Evolutionary conservation across 1,140 invertebrate species (phyloP), one percentile per base, ranked within the genome.

Genomic region (Pteromalus puparum): DNA sequence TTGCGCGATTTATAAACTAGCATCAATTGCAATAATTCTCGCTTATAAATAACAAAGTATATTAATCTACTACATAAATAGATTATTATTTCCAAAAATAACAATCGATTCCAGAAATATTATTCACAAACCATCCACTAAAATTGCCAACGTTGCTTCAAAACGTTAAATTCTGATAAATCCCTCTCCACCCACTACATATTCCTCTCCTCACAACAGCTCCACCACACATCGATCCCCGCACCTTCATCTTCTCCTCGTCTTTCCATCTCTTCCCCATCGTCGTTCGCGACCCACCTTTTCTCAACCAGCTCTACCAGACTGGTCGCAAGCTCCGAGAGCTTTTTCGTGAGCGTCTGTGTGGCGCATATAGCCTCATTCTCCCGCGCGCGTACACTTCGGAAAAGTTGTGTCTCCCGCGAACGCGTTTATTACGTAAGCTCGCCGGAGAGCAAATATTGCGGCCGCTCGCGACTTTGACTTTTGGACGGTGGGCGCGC

Each of bases 401-500:
- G 65, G 30, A 68, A 80, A 80, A 80, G 61, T 80, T 46, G 78
- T 30, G 28, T 42, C 42, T 28, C 18, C n/a, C 42, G n/a, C 42
- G 10, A 9, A 4, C 10, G 10, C 75, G 18, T 61, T 61, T 61
- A 67, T 79, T 79, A 30, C 76, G 65, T 68, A 80, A 68, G 24
- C 67, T 26, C 67, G 67, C 67, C 67, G 67, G 10, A n/a, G 67
- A 12, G 67, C 67, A 70, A 28, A 28, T 70, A 70, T 30, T n/a
- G 24, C 65, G 79, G 38, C 38, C 38, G 38, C 38, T 42, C 34
- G 26, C 65, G 65, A 67, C 65, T 73, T 74, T 77, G 34, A 42
- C 75, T 72, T 83, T 83, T 70, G 10, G 24, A 26, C 24, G 24
- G 74, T 26, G 46, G 42, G 87, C 90, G 83, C 85, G 87, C 90